These are phyloP conservation scores for Odobenus rosmarus DNA, from an alignment of 2,113 vertebrate genomes.

Conservation along the genomic window DNA sequence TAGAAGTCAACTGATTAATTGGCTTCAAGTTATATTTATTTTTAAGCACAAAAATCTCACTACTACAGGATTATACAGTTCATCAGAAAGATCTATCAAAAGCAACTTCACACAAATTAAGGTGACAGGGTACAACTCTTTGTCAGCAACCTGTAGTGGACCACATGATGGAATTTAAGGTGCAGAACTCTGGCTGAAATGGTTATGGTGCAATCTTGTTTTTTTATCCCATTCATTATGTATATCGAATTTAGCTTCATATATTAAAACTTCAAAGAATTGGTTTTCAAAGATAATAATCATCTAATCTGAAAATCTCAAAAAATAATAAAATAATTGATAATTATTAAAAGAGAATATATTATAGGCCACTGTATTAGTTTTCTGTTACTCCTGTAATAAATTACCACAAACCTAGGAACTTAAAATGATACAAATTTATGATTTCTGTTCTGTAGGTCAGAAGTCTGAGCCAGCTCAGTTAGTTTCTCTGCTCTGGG, in stretches of 20 bases:
- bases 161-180: not conserved
- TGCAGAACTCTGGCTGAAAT: not conserved
- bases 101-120: not conserved
- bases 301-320: not conserved
- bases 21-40: slow-evolving; percentile 43
- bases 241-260: not conserved
- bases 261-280: slow-evolving; percentile 39
- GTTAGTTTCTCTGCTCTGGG: not conserved
- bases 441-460: not conserved
- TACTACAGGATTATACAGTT: not conserved
- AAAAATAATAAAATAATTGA: not conserved
- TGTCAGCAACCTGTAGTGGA: not conserved
- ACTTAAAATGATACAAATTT: not conserved
- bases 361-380: not conserved
- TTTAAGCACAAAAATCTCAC: slow-evolving; percentile 48
- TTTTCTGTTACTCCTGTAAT: not conserved
- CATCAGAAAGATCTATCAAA: not conserved
- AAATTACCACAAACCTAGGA: not conserved
- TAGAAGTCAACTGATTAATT: slow-evolving; percentile 36
- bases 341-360: not conserved
- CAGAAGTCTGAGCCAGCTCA: not conserved
- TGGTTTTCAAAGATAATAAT: not conserved
- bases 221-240: not conserved
- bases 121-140: not conserved
- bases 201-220: not conserved